Base-by-base conservation (phyloP, 1,140 invertebrate species). In the Neoseiulus cucumeris region DNA sequence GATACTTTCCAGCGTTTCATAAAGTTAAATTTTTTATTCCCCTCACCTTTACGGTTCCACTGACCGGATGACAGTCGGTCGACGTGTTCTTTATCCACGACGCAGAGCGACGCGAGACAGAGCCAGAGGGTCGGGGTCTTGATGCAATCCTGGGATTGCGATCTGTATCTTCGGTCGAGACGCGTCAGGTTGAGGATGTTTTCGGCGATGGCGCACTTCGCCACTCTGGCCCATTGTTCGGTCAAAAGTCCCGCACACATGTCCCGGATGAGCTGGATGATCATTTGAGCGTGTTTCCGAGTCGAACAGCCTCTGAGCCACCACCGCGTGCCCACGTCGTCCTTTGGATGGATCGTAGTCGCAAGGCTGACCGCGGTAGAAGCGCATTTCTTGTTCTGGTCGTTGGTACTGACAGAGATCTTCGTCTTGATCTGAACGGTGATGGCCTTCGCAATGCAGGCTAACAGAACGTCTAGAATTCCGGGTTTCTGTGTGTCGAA, bases 41-140 rank as follows among this genome's bases (percentile, higher is more conserved):
- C 71, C 84, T 77, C 22, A 59, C 51, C 51, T 59, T 59, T 59
- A 25, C 81, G 51, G 9, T 59, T 59, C 81, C 84, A 85, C 72
- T 85, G 84, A 45, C 82, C 82, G 5, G 84, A 84, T 1, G 85
- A 85, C 0, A 87, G 75, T 68, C 87, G 80, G 71, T 93, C 89
- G 0, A 91, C 88, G 73, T 95, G 89, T 68, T 93, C 88, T 41
- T 86, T 84, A 71, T 94, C 87, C 29, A 94, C 78, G 2, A 96
- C 88, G 77, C 91, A 93, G 0, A 98, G 80, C 0, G 93, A 89
- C 33, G 92, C 89, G 30, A 98, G 76, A 0, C 91, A 86, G 55
- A 96, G 74, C 94, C 94, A 98, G 7, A 95, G 76, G n/a, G 86
- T 85, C 1, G 90, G 85, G 55, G 84, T 85, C 69, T 82, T 81